A percentile compares a stretch with the other conserved stretches of the same genome.
Evolutionary conservation across 2,113 vertebrate species (phyloP).

Genomic region (Macquaria ambigua): DNA sequence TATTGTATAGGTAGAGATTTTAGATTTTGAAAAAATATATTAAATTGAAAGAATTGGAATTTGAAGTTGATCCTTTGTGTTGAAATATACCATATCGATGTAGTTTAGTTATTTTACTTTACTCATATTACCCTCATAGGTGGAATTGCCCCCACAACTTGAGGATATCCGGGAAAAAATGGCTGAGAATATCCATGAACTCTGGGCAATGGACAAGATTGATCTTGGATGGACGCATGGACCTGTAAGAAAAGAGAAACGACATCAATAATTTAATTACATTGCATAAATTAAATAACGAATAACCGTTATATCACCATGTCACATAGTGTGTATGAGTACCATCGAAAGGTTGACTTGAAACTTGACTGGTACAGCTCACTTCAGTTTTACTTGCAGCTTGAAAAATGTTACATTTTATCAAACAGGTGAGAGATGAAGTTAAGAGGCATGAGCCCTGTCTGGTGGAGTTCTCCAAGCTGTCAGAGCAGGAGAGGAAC

Average conservation of each 20-base stretch:
- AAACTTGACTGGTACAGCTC: not conserved
- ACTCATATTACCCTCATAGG: conserved; percentile 75
- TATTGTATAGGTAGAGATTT: not conserved
- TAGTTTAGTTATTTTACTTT: not conserved
- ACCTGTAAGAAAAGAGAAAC: conserved; percentile 81
- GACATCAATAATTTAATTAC: not conserved
- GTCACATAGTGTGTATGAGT: not conserved
- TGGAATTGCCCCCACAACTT: conserved; percentile 90
- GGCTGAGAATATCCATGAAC: conserved; percentile 95
- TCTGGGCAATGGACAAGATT: conserved; percentile 95
- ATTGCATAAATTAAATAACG: not conserved
- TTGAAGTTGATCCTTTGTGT: not conserved
- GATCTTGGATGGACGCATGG: conserved; percentile 95
- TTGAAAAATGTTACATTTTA: not conserved
- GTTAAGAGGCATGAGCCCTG: conserved; percentile 90
- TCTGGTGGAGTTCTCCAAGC: conserved; percentile 92
- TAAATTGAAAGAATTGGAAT: not conserved
- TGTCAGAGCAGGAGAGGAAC: conserved; percentile 92
- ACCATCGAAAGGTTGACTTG: not conserved
- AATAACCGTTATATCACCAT: not conserved
- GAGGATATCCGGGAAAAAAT: conserved; percentile 93
- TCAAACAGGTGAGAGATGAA: conserved; percentile 91
- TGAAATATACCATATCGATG: not conserved
- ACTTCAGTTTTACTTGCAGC: not conserved
- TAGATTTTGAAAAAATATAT: not conserved